Base-by-base conservation (phyloP, 2,888 invertebrate species). In the Plagiodera versicolora region DNA sequence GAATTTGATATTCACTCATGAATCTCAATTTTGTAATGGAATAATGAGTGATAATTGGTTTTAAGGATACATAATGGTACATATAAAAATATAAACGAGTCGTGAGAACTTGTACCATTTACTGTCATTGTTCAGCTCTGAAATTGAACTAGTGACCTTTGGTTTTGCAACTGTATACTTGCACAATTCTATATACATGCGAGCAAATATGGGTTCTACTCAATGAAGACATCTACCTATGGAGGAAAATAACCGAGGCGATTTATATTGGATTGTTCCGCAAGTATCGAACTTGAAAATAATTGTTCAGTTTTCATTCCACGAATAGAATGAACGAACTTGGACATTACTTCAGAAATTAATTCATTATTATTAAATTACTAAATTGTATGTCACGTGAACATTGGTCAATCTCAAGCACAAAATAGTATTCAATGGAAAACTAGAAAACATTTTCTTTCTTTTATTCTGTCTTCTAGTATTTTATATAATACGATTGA, bases 71-170 rank as follows among this genome's bases (percentile, higher is more conserved):
- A 39, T 39, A 39, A 39, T 39, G 14, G 39, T 8, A 39, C 39
- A 39, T 6, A 39, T 14, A 39, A 39, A 39, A 39, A 39, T 39
- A 39, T 39, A 39, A 39, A 39, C 44, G 57, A 63, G 61, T 70
- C 70, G 70, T 70, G 70, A 70, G 69, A 69, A 68, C 63, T 66
- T 66, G 67, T 71, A 67, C 64, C 70, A 74, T 71, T 70, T 71
- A 60, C 64, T 58, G 54, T 49, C 65, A 61, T 69, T 74, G 73
- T 74, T 74, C 72, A 70, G 65, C 65, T 64, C 67, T 68, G 62
- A 65, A 66, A 72, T 74, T 74, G 77, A 75, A 76, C 76, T 73
- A 73, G 69, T 76, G 76, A 77, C 76, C 76, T 77, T 77, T 76
- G 70, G 19, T 72, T 61, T 63, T 64, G 71, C 66, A 72, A 71